Conservation (phyloP, 2,113 vertebrate genomes). For the Aphelocoma coerulescens region DNA sequence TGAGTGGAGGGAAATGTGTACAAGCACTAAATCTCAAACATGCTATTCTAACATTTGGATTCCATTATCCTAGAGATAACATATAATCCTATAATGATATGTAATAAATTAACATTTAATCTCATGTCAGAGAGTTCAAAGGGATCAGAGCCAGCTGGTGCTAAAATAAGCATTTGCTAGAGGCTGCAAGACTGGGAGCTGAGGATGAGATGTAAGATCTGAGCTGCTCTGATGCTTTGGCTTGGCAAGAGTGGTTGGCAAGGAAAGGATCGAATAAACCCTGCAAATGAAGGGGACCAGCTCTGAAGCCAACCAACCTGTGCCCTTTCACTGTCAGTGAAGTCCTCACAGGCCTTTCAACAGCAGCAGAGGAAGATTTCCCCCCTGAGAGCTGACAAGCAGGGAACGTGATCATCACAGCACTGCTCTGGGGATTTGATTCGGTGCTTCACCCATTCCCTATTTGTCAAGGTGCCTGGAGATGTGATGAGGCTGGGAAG, state of each 20-base stretch:
- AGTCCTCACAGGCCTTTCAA: background rate
- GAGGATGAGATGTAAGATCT: background rate
- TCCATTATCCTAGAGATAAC: constrained; percentile 45
- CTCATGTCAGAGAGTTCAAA: constrained; percentile 43
- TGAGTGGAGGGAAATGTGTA: background rate
- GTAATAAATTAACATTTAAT: constrained; percentile 56
- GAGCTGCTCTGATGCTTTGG: background rate
- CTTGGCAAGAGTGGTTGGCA: background rate
- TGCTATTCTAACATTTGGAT: constrained; percentile 47
- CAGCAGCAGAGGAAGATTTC: background rate
- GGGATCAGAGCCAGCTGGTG: constrained; percentile 45
- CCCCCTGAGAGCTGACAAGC: background rate
- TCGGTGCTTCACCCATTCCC: background rate
- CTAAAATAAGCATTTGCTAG: constrained; percentile 45
- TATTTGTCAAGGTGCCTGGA: background rate
- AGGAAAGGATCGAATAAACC: background rate
- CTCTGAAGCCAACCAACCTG: background rate
- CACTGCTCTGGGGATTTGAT: background rate
- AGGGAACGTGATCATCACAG: background rate
- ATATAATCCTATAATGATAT: constrained; percentile 46
- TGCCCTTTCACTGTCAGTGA: background rate
- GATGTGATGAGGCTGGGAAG: background rate
- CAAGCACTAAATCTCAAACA: constrained; percentile 47
- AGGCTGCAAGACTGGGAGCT: background rate
- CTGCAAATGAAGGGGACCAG: background rate